These are phyloP conservation scores for Corella eumyota DNA, from an alignment of 23 tunicate genomes.

Conservation along the genomic window DNA sequence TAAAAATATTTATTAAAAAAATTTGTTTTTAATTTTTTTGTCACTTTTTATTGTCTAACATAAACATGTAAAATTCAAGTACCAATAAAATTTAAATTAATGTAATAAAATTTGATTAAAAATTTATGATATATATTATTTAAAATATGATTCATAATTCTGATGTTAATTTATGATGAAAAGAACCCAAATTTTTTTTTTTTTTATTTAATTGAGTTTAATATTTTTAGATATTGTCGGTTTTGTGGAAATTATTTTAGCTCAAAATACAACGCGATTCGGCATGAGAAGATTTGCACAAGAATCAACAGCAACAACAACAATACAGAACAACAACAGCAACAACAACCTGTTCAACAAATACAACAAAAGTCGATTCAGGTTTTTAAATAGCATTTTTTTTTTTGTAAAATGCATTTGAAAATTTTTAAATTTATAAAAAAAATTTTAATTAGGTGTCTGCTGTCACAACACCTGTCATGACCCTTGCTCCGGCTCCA, in stretches of 20 bases:
- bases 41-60: no score
- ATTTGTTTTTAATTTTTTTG: no score
- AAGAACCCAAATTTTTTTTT: no score
- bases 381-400: background rate
- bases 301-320: slow-evolving; percentile 20
- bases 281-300: slow-evolving; percentile 86
- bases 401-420: background rate
- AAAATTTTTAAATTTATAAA: background rate
- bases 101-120: no score
- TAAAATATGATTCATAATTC: no score
- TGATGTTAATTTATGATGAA: no score
- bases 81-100: no score
- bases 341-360: slow-evolving; percentile 24
- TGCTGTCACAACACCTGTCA: background rate
- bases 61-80: no score
- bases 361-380: slow-evolving; percentile 13
- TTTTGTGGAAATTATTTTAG: slow-evolving; percentile 89
- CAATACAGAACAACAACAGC: slow-evolving; percentile 25
- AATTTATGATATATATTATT: no score
- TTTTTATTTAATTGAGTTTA: no score
- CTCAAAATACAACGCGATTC: slow-evolving; percentile 85
- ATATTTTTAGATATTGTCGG: slow-evolving; percentile 70
- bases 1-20: slow-evolving; percentile 5
- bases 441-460: slow-evolving; percentile 2
- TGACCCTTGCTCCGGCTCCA: slow-evolving; percentile 2